Evolutionary conservation across 2,888 invertebrate species (phyloP), one percentile per base, ranked within the genome.

Genomic region (Macrosoma leucophasiata): DNA sequence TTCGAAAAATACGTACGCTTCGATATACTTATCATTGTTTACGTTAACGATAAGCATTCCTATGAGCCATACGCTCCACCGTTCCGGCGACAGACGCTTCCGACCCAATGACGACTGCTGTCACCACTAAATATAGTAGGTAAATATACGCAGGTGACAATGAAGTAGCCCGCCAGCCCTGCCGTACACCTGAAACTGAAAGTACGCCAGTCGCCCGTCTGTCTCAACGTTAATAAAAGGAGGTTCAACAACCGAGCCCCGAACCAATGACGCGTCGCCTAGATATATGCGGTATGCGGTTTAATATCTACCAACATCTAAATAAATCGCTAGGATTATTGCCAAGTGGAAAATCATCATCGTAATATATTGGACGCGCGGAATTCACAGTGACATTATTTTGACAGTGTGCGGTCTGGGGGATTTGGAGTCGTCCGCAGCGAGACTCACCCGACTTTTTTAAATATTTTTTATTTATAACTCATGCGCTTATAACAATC

Each of bases 341-440:
- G 84, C 84, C 84, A 84, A 82, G 73, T 75, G 61, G 67, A 79
- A 72, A 78, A n/a, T n/a, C n/a, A 79, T 75, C 75, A 74, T 74
- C 77, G 66, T 77, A 82, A 79, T 78, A 79, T 82, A 84, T 81
- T 77, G 71, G 79, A 76, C 79, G 65, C 65, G 66, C 47, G 81
- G 79, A 81, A 82, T 84, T 84, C 75, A 64, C 71, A 78, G 76
- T 78, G 81, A 84, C 81, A 84, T 78, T 84, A 84, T 84, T 84
- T 81, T 84, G 84, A 84, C 84, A 84, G 67, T 64, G 62, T 58
- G 76, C 72, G 77, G 73, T 71, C 66, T 63, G 52, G 48, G 59
- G 66, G 71, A 75, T 77, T 73, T 70, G 73, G 62, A 66, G 58
- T 52, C 62, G 64, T 48, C 58, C 52, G 56, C 62, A 46, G 54